Conservation (phyloP, 2,797 vertebrate genomes). For the Emydoidea blandingii region DNA sequence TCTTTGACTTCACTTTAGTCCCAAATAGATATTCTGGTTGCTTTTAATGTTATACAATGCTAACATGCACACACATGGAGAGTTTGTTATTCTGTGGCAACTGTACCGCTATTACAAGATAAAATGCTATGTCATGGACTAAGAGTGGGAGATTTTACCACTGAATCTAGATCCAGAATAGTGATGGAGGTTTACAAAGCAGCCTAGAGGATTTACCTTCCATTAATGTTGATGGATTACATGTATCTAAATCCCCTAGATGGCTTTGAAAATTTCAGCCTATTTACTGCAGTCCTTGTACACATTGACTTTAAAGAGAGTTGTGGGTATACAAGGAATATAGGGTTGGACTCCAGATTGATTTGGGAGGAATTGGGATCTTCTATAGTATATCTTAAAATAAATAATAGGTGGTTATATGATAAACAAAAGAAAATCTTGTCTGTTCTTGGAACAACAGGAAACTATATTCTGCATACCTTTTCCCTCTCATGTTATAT, state of each 20-base stretch:
- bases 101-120: background rate
- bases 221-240: conserved; percentile 42
- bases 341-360: conserved; percentile 38
- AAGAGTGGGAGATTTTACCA: conserved; percentile 33
- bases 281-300: conserved; percentile 35
- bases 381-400: conserved; percentile 2
- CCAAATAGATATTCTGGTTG: background rate
- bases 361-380: conserved; percentile 42
- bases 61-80: background rate
- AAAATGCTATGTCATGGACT: background rate
- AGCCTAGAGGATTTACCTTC: conserved; percentile 24
- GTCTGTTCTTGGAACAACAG: background rate
- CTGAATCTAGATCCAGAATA: conserved; percentile 54
- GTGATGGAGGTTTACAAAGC: conserved; percentile 48
- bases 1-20: background rate
- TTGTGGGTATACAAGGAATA: conserved; percentile 4
- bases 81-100: background rate
- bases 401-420: conserved; percentile 59
- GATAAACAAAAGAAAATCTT: conserved; percentile 33
- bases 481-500: accelerated
- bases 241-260: conserved; percentile 32
- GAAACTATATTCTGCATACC: background rate
- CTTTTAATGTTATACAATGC: conserved; percentile 4
- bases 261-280: conserved; percentile 25
- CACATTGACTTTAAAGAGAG: conserved; percentile 57